Evolutionary conservation across 2,113 vertebrate species (phyloP).

Genomic region (Oryzias melastigma): DNA sequence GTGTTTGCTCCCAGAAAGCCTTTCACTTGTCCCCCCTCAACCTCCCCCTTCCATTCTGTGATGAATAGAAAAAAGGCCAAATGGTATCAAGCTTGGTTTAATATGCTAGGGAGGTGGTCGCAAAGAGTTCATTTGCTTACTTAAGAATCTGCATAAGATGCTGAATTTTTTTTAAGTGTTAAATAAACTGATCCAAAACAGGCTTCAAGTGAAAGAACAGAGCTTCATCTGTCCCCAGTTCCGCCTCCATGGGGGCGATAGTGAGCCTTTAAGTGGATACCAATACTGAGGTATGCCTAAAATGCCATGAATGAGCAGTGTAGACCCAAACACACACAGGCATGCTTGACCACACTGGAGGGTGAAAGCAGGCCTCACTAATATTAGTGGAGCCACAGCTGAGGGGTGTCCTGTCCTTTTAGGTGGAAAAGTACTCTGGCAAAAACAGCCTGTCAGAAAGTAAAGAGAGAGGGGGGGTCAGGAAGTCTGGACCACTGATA

Average conservation of each 20-base stretch:
- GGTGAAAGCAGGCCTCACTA: constrained; percentile 44
- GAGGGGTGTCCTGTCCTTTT: constrained; percentile 40
- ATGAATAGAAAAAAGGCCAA: constrained; percentile 60
- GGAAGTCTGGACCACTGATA: constrained; percentile 78
- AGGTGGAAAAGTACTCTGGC: constrained; percentile 63
- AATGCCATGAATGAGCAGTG: constrained; percentile 63
- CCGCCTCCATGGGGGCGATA: constrained; percentile 60
- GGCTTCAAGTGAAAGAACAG: background rate
- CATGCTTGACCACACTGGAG: constrained; percentile 39
- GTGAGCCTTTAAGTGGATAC: constrained; percentile 38
- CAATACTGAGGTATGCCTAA: constrained; percentile 39
- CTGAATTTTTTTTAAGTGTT: background rate
- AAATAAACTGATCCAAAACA: background rate
- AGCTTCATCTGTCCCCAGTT: background rate
- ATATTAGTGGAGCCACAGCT: constrained; percentile 28
- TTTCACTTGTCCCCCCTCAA: constrained; percentile 31
- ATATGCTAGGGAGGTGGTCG: constrained; percentile 43
- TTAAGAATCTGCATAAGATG: background rate
- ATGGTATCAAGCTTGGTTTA: constrained; percentile 59
- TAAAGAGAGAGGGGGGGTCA: constrained; percentile 31
- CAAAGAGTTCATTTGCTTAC: constrained; percentile 43
- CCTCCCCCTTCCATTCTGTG: constrained; percentile 35
- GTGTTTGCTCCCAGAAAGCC: constrained; percentile 12
- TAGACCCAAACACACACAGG: constrained; percentile 18
- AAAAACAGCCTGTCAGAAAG: constrained; percentile 64